Conservation (phyloP, 2,113 vertebrate species). For the Petaurus breviceps region DNA sequence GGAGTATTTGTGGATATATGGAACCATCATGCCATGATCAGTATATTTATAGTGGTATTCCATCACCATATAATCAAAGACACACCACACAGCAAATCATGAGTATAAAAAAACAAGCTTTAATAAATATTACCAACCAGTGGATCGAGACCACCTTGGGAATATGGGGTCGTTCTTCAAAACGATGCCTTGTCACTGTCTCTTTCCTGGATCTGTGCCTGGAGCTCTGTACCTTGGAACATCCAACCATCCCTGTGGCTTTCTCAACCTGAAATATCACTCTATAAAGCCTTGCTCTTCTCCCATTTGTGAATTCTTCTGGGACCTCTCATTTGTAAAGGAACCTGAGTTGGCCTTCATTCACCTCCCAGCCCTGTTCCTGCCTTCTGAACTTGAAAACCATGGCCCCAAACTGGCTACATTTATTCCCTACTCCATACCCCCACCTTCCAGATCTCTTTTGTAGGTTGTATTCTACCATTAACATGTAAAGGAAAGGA, state of each 20-base stretch:
- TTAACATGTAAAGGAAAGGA: background rate
- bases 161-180: background rate
- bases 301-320: background rate
- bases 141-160: background rate
- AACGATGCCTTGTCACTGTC: background rate
- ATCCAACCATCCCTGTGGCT: background rate
- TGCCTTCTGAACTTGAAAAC: background rate
- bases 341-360: background rate
- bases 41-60: background rate
- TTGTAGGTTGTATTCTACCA: background rate
- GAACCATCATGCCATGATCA: background rate
- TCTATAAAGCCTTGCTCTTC: background rate
- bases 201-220: background rate
- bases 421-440: background rate
- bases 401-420: background rate
- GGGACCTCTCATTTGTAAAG: background rate
- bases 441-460: background rate
- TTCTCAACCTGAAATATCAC: background rate
- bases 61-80: conserved; percentile 1
- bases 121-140: rapidly evolving
- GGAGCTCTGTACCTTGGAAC: background rate
- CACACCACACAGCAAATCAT: background rate
- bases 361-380: background rate
- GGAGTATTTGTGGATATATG: background rate
- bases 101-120: background rate